Conservation (phyloP, 2,888 invertebrate genomes). For the Amorpha juglandis region DNA sequence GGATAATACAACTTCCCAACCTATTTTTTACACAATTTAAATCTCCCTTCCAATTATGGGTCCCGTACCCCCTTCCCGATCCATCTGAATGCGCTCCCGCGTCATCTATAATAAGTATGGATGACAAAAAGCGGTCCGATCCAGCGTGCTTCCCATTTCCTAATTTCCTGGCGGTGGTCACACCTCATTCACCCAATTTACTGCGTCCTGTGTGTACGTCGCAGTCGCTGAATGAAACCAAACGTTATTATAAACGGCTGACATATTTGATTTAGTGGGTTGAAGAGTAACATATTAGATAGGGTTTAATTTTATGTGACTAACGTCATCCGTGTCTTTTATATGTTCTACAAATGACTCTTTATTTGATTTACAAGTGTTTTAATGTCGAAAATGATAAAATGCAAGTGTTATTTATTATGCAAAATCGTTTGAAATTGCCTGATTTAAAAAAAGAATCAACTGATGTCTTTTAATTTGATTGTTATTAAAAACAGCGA, state of each 20-base stretch:
- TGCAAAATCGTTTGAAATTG: neutral
- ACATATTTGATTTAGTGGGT: constrained; percentile 19
- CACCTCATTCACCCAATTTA: constrained; percentile 62
- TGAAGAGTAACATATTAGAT: constrained; percentile 7
- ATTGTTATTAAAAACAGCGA: too few relatives aligned
- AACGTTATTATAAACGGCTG: constrained; percentile 14
- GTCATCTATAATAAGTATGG: constrained; percentile 39
- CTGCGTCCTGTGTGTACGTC: constrained; percentile 46
- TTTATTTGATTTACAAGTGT: neutral
- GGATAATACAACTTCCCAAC: too few relatives aligned
- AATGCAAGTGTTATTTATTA: neutral
- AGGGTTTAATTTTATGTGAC: constrained; percentile 12
- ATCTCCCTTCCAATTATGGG: too few relatives aligned
- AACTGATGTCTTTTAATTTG: too few relatives aligned
- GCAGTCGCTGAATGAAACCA: constrained; percentile 2
- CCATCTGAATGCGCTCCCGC: constrained; percentile 8
- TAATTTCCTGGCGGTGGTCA: constrained; percentile 67
- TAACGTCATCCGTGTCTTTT: neutral
- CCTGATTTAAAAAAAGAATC: too few relatives aligned
- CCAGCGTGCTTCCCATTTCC: constrained; percentile 60
- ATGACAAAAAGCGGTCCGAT: constrained; percentile 41
- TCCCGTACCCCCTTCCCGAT: neutral
- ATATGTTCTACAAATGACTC: neutral
- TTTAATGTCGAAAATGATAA: neutral
- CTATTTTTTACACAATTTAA: too few relatives aligned